Percentiles rank a stretch among this genome's conserved stretches.
These are phyloP conservation scores for Furcula furcula DNA, from an alignment of 2,888 invertebrate genomes.

Conservation along the genomic window DNA sequence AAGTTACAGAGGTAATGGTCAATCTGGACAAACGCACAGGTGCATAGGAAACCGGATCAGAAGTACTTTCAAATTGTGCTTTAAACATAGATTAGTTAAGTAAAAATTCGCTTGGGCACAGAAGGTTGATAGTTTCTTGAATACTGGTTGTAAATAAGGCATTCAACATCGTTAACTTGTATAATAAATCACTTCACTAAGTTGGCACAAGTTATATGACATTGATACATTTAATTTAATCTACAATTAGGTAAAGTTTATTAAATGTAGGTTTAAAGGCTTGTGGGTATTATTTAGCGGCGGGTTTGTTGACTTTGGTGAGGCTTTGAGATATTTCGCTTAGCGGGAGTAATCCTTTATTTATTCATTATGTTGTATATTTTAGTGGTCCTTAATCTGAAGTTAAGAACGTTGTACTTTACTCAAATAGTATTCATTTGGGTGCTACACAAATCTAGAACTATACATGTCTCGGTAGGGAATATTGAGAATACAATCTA, in stretches of 20 bases:
- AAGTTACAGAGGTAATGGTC: constrained; percentile 15
- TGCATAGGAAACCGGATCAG: too few species aligned
- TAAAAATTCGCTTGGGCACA: too few species aligned
- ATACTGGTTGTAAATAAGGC: constrained; percentile 1
- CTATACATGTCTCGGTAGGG: too few species aligned
- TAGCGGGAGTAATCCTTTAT: background rate
- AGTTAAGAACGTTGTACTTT: too few species aligned
- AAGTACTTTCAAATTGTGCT: too few species aligned
- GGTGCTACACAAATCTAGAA: too few species aligned
- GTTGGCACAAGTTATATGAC: constrained; percentile 14
- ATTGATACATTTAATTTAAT: constrained; percentile 19
- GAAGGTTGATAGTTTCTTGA: too few species aligned
- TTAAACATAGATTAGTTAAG: too few species aligned
- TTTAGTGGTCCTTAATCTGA: background rate
- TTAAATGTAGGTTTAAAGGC: background rate
- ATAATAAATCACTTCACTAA: constrained; percentile 19
- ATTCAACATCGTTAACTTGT: constrained; percentile 17
- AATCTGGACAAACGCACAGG: too few species aligned
- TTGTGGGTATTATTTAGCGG: background rate
- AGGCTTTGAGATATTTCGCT: background rate
- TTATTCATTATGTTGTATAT: background rate
- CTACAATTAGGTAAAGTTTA: constrained; percentile 16
- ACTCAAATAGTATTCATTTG: too few species aligned
- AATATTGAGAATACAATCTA: too few species aligned
- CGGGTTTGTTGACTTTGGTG: background rate